Conservation (phyloP, 2,113 vertebrate species). For the Steatornis caripensis region DNA sequence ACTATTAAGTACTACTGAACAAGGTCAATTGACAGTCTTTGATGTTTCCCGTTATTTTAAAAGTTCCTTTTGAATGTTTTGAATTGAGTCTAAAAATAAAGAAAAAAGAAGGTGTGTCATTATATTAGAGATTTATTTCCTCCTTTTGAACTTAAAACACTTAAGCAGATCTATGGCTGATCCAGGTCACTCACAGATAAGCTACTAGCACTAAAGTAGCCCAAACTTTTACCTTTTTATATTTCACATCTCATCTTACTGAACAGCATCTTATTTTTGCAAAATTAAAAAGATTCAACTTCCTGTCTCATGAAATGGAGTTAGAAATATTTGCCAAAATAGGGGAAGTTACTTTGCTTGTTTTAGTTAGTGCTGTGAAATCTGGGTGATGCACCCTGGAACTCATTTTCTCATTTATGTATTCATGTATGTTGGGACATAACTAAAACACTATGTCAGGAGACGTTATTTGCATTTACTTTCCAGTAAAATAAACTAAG, state of each 20-base stretch:
- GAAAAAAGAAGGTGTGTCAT: conserved; percentile 50
- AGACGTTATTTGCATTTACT: not conserved
- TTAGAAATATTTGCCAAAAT: not conserved
- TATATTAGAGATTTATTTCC: conserved; percentile 62
- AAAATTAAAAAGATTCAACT: conserved; percentile 1
- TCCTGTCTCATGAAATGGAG: not conserved
- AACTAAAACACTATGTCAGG: not conserved
- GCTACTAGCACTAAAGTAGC: not conserved
- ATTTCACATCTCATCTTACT: not conserved
- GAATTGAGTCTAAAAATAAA: conserved; percentile 66
- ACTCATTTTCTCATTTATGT: not conserved
- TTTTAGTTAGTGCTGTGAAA: not conserved
- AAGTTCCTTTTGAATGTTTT: conserved; percentile 61
- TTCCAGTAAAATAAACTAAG: not conserved
- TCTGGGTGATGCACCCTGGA: not conserved
- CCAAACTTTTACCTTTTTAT: not conserved
- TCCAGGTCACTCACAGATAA: conserved; percentile 48
- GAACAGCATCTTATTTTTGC: not conserved
- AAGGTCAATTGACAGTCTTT: conserved; percentile 65
- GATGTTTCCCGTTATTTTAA: conserved; percentile 60
- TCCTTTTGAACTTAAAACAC: conserved; percentile 61
- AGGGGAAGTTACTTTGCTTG: not conserved
- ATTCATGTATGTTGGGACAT: not conserved
- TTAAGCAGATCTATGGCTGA: conserved; percentile 47
- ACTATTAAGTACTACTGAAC: conserved; percentile 66